Conservation (phyloP, 2,113 vertebrate genomes). For the Rhipidura dahli region DNA sequence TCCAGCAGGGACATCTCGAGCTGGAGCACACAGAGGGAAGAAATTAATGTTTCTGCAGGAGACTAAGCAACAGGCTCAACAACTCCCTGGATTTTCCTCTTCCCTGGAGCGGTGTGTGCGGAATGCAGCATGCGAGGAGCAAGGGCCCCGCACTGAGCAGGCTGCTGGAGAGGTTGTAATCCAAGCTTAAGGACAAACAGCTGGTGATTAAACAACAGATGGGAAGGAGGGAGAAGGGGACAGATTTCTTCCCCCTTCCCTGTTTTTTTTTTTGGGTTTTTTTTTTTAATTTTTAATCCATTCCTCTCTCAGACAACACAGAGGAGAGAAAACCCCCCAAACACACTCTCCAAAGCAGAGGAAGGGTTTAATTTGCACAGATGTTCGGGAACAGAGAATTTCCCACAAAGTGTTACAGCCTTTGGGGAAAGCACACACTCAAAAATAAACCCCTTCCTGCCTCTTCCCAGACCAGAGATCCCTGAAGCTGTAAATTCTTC, state of each 20-base stretch:
- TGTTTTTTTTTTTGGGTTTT: background rate
- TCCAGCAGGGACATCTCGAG: background rate
- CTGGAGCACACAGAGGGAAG: background rate
- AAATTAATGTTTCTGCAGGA: background rate
- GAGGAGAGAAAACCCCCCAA: background rate
- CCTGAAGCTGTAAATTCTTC: background rate
- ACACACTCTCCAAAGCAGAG: background rate
- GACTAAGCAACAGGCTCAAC: background rate
- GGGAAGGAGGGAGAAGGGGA: background rate
- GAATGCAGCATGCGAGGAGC: background rate
- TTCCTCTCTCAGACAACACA: background rate
- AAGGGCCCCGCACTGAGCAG: background rate
- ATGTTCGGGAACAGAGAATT: background rate
- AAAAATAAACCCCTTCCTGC: background rate
- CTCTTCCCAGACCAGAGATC: background rate
- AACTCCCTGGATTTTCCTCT: background rate
- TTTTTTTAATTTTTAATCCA: background rate
- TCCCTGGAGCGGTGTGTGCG: accelerated
- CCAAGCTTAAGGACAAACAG: constrained; percentile 27
- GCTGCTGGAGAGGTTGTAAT: background rate
- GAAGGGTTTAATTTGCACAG: constrained; percentile 5
- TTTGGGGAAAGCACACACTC: background rate
- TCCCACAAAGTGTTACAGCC: background rate
- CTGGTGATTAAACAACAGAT: constrained; percentile 48
- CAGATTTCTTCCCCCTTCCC: background rate